phyloP scores from a whole-genome alignment of 2,888 invertebrate species.

The Nephrocerus scutellatus region DNA sequence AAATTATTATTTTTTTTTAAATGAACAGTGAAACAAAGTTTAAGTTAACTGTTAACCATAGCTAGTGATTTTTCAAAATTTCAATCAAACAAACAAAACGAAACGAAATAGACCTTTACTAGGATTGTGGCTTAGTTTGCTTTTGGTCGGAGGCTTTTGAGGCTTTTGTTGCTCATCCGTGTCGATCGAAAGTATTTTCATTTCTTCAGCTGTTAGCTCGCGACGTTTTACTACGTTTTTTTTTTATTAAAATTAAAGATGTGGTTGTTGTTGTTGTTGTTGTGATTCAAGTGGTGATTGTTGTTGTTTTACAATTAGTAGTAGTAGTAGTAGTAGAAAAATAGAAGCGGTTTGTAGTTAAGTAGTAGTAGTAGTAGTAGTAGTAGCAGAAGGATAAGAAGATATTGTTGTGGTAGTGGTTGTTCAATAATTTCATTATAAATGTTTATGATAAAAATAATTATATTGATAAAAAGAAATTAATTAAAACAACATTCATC shows the following conservation, averaged over 20 bases:
- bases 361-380: neutral
- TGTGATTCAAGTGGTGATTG: slow-evolving; percentile 1
- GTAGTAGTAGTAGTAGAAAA: neutral
- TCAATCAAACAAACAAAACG: slow-evolving; percentile 1
- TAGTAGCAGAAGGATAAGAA: neutral
- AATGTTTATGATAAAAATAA: too few relatives aligned
- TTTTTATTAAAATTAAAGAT: slow-evolving; percentile 5
- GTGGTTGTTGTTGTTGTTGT: slow-evolving; percentile 1
- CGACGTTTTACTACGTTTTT: slow-evolving; percentile 51
- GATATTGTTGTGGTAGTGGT: too few relatives aligned
- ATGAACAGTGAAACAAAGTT: slow-evolving; percentile 6
- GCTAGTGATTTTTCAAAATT: slow-evolving; percentile 1
- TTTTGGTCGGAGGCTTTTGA: slow-evolving; percentile 48
- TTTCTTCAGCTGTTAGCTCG: slow-evolving; percentile 56
- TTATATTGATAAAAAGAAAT: too few relatives aligned
- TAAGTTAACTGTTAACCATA: neutral
- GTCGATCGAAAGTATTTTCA: slow-evolving; percentile 53
- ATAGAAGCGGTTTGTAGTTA: too few relatives aligned
- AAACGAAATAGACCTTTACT: slow-evolving; percentile 53
- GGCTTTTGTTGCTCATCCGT: slow-evolving; percentile 60
- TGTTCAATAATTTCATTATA: too few relatives aligned
- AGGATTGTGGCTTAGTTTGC: slow-evolving; percentile 54
- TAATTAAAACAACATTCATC: neutral
- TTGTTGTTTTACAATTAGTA: slow-evolving; percentile 2
- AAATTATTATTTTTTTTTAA: slow-evolving; percentile 6